Conservation (phyloP, 2,888 invertebrate species). For the Ceriagrion tenellum region DNA sequence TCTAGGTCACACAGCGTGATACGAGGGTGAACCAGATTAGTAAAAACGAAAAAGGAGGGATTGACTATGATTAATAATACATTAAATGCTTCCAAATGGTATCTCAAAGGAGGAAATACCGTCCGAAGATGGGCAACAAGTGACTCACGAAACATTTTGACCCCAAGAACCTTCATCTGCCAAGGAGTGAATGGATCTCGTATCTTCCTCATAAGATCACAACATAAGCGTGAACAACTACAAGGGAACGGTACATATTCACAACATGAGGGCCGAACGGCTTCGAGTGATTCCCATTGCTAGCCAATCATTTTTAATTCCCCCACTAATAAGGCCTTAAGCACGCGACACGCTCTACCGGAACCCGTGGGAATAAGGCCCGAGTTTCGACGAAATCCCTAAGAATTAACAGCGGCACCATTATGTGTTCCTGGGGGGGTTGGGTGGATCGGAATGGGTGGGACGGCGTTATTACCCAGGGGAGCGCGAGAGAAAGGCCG, state of each 20-base stretch:
- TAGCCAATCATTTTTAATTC: neutral
- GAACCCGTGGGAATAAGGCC: neutral
- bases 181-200: no score
- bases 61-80: no score
- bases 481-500: neutral
- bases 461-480: neutral
- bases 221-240: neutral
- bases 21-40: no score
- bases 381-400: neutral
- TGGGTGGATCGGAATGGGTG: no score
- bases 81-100: no score
- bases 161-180: neutral
- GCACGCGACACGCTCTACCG: neutral
- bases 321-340: neutral
- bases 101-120: no score
- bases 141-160: neutral
- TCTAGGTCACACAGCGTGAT: no score
- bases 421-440: neutral
- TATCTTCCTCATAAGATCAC: neutral
- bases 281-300: neutral
- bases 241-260: neutral
- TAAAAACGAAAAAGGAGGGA: no score
- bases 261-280: neutral
- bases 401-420: neutral
- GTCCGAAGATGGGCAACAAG: no score